These are phyloP conservation scores for Hylaeus anthracinus DNA, from an alignment of 1,140 invertebrate species.

Conservation along the genomic window DNA sequence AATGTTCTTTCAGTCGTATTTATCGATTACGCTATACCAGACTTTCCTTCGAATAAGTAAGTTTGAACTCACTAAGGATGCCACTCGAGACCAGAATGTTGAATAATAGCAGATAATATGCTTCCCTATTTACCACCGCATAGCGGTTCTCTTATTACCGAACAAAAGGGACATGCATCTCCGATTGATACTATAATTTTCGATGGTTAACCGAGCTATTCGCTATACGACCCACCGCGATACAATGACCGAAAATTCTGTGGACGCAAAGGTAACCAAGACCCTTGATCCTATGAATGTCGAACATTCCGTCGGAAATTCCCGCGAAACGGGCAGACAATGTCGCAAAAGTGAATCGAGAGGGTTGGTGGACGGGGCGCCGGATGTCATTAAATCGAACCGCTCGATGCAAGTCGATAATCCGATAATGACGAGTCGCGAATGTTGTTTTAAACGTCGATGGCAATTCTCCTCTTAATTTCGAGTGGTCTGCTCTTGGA, in stretches of 20 bases:
- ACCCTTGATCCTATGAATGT: not conserved
- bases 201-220: slow-evolving; percentile 40
- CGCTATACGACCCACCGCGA: slow-evolving; percentile 11
- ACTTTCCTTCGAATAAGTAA: too few species aligned
- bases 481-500: not conserved
- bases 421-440: not conserved
- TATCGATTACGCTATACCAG: too few species aligned
- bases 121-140: too few species aligned
- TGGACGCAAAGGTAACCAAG: not conserved
- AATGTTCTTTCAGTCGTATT: too few species aligned
- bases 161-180: too few species aligned
- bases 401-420: not conserved
- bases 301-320: slow-evolving; percentile 6
- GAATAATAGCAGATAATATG: too few species aligned
- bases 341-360: not conserved
- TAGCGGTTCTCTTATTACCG: too few species aligned
- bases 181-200: slow-evolving; percentile 46
- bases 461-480: not conserved
- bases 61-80: too few species aligned
- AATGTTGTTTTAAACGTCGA: not conserved
- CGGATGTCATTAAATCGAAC: not conserved
- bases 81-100: too few species aligned
- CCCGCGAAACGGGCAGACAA: not conserved
- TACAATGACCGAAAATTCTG: slow-evolving; percentile 31
- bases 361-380: not conserved